Evolutionary conservation across 2,797 vertebrate genomes (phyloP), one percentile per base, ranked within the genome.

Genomic region (Acipenser ruthenus): DNA sequence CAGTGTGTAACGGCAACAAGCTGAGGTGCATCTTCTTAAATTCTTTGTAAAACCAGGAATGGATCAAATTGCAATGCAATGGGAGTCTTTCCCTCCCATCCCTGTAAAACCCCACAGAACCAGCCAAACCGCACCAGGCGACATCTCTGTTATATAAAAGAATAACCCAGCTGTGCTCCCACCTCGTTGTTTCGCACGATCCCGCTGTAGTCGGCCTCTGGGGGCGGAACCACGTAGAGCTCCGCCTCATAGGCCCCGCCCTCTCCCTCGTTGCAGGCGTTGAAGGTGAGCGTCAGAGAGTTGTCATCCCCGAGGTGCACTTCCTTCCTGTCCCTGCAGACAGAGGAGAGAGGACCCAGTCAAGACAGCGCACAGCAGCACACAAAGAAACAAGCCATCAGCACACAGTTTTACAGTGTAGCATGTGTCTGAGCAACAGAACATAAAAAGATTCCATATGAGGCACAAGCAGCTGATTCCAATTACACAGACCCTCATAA

Each of bases 181-280:
- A 94, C 95, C 89, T 93, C 93, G 12, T 93, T 92, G 49, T 92
- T 90, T 61, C 92, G 90, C 66, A 92, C 84, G 2, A 96, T 92
- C 12, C 95, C 95, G 1, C 86, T 93, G 80, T 96, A 97, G 71
- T 94, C 93, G 0, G 93, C 94, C 69, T 95, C 92, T 0, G 90
- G 85, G n/a, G 95, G 95, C 60, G 94, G 82, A 0, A 88, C 88
- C 75, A 95, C 92, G 0, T 92, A 88, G 23, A 97, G 88, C 80
- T 97, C 95, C 0, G 95, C 91, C 74, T 96, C 95, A 0, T 96
- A 97, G 0, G 95, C 94, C 0, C 95, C 94, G 1, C 95, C 95
- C 78, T 94, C 93, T 0, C 94, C 95, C 66, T 89, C 84, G 5
- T 96, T 96, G 77, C 81, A 81, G 50, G 93, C 93, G 0, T 91